phyloP scores from a whole-genome alignment of 2,113 vertebrate genomes.

The Paramormyrops kingsleyae region DNA sequence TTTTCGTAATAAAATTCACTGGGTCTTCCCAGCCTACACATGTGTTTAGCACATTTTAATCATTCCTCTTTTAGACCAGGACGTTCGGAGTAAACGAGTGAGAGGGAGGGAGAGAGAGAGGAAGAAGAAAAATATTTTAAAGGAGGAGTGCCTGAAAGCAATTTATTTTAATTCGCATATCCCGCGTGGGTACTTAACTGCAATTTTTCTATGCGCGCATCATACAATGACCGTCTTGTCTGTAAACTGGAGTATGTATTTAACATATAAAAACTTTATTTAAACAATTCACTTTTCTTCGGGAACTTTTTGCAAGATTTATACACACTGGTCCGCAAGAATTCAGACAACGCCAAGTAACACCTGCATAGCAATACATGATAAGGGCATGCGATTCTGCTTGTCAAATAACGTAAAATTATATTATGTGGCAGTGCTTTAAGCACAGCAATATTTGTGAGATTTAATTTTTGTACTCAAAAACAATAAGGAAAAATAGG shows the following conservation, averaged over 20 bases:
- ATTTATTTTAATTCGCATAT: constrained; percentile 23
- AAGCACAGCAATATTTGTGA: neutral
- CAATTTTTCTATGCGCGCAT: neutral
- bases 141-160: constrained; percentile 12
- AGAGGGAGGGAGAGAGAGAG: constrained; percentile 1
- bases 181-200: neutral
- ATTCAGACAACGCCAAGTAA: neutral
- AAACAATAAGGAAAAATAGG: neutral
- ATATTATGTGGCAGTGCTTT: neutral
- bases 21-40: constrained; percentile 28
- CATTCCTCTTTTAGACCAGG: constrained; percentile 42
- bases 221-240: neutral
- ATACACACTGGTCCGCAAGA: neutral
- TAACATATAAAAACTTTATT: neutral
- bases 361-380: neutral
- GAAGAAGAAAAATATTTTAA: constrained; percentile 17
- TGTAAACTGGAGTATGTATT: neutral
- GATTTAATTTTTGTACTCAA: neutral
- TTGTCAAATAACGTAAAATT: constrained; percentile 7
- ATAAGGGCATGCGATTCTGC: neutral
- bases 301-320: neutral
- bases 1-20: constrained; percentile 24
- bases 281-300: neutral
- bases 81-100: constrained; percentile 22
- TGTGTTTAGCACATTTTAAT: constrained; percentile 45